Conservation (phyloP, 1,140 invertebrate species). For the Neotoxoptera formosana region DNA sequence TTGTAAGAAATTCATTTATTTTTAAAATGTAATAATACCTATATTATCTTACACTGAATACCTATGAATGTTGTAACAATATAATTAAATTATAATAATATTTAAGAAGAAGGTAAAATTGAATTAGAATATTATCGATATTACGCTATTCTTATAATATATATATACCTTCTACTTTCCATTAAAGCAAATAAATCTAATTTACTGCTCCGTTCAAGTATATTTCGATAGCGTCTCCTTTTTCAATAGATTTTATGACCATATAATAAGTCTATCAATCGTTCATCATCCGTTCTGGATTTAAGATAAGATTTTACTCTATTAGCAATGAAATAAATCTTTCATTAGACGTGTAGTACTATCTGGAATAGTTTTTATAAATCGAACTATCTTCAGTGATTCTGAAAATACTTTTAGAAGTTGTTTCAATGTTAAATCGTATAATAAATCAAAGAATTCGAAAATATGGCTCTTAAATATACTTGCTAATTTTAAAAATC, state of each 20-base stretch:
- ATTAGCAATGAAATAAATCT: not conserved
- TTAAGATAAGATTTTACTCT: not conserved
- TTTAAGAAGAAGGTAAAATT: too few species aligned
- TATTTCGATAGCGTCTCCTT: not conserved
- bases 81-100: too few species aligned
- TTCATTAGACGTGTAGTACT: not conserved
- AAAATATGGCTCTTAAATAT: too few species aligned
- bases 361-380: not conserved
- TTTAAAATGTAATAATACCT: not conserved
- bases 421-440: too few species aligned
- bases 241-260: not conserved
- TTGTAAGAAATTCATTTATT: not conserved
- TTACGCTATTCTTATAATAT: not conserved
- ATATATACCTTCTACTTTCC: not conserved
- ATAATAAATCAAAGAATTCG: too few species aligned
- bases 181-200: not conserved
- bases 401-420: not conserved
- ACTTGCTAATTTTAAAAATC: not conserved
- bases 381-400: not conserved
- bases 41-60: not conserved
- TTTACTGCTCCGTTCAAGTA: not conserved
- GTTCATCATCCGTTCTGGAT: not conserved
- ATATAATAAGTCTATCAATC: not conserved
- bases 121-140: not conserved
- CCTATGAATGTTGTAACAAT: not conserved